These are phyloP conservation scores for Paramisgurnus dabryanus DNA, from an alignment of 2,113 vertebrate genomes.

Conservation along the genomic window DNA sequence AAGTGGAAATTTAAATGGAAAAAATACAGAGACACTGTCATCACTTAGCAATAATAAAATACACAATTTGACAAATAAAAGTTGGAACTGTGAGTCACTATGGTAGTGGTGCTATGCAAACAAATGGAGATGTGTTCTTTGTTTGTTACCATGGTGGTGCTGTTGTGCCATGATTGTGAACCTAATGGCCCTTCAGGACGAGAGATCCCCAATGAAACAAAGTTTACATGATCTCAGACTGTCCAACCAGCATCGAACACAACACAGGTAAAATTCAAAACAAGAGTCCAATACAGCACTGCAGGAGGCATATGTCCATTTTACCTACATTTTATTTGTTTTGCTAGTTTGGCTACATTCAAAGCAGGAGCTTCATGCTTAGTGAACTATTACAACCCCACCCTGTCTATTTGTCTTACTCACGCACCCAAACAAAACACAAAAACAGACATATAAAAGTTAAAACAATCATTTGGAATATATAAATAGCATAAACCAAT, in stretches of 20 bases:
- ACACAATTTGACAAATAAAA: neutral
- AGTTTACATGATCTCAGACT: slow-evolving; percentile 21
- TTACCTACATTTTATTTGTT: slow-evolving; percentile 43
- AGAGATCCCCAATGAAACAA: slow-evolving; percentile 23
- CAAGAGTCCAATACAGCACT: slow-evolving; percentile 20
- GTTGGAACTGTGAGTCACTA: neutral
- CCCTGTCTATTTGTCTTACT: slow-evolving; percentile 37
- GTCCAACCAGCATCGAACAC: slow-evolving; percentile 34
- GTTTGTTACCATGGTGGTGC: slow-evolving; percentile 37
- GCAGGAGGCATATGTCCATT: slow-evolving; percentile 29
- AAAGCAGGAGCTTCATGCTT: slow-evolving; percentile 49
- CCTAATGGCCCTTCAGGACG: slow-evolving; percentile 21
- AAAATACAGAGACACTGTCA: neutral
- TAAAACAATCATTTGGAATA: neutral
- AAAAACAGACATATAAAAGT: slow-evolving; percentile 36
- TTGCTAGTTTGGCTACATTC: slow-evolving; percentile 55
- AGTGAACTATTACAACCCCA: slow-evolving; percentile 30
- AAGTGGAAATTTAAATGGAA: too few relatives aligned
- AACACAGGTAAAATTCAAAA: slow-evolving; percentile 44
- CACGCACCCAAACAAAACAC: slow-evolving; percentile 13
- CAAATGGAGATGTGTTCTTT: neutral
- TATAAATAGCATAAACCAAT: neutral
- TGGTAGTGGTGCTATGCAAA: neutral
- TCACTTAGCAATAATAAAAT: neutral
- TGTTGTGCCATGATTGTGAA: slow-evolving; percentile 34